Conservation (phyloP, 1,140 invertebrate genomes). For the Ceratitis capitata region DNA sequence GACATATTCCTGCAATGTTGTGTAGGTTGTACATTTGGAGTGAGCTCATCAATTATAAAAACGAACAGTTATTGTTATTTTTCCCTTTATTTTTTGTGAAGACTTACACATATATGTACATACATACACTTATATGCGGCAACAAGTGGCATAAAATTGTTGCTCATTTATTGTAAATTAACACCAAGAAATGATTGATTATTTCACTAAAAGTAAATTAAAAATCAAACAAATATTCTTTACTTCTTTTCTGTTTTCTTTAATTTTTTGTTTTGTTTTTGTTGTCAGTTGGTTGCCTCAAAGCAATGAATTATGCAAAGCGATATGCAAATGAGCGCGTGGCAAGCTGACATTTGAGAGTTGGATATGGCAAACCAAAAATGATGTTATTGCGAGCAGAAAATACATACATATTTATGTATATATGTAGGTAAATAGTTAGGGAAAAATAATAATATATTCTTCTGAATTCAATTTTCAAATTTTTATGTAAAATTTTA, state of each 20-base stretch:
- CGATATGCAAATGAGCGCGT: background rate
- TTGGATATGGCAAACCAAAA: no score
- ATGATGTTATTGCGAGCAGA: no score
- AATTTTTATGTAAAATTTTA: no score
- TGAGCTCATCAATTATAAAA: background rate
- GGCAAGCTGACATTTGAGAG: background rate
- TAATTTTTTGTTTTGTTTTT: background rate
- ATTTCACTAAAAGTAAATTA: background rate
- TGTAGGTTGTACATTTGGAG: background rate
- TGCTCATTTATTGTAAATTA: background rate
- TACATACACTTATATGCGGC: background rate
- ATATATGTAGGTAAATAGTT: no score
- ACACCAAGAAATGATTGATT: constrained; percentile 4
- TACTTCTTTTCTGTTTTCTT: background rate
- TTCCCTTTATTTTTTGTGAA: background rate
- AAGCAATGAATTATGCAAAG: constrained; percentile 5
- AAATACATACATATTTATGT: no score
- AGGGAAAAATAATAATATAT: no score
- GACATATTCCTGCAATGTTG: background rate
- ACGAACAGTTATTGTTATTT: background rate
- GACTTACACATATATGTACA: background rate
- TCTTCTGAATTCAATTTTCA: no score
- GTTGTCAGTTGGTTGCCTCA: background rate
- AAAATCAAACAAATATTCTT: background rate
- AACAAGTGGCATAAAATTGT: background rate